A percentile compares a stretch with the other conserved stretches of the same genome.
Evolutionary conservation across 2,797 vertebrate species (phyloP).

Genomic region (Octomys mimax): DNA sequence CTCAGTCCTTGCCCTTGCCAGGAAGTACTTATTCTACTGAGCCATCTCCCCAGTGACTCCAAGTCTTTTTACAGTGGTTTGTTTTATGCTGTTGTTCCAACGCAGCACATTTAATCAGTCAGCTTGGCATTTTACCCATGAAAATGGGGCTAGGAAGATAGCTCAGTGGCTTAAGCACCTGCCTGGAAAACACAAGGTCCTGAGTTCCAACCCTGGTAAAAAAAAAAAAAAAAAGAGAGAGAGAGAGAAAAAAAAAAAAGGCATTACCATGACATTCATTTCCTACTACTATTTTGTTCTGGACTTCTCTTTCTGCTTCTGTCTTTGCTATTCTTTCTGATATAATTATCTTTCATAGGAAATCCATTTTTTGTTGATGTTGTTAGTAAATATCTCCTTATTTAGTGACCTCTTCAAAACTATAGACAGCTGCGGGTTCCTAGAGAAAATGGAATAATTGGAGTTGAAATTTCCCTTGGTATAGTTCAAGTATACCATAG

Average conservation of each 20-base stretch:
- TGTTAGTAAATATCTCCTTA: neutral
- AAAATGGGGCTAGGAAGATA: neutral
- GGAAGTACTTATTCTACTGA: too few relatives aligned
- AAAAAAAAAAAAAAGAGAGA: too few relatives aligned
- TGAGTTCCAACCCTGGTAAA: too few relatives aligned
- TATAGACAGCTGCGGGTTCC: neutral
- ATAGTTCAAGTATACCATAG: neutral
- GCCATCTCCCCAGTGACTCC: too few relatives aligned
- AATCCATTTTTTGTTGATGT: neutral
- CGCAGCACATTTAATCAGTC: neutral
- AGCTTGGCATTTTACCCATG: neutral
- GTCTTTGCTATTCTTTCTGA: neutral
- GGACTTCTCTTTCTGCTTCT: neutral
- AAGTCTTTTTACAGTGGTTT: too few relatives aligned
- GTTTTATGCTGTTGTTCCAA: neutral
- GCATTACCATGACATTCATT: neutral
- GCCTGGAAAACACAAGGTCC: too few relatives aligned
- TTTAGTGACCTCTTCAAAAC: neutral
- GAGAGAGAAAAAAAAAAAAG: too few relatives aligned
- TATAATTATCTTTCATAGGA: neutral
- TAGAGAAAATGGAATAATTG: neutral
- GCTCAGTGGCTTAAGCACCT: too few relatives aligned
- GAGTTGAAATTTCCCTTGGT: neutral
- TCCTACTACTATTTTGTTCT: neutral
- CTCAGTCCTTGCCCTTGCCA: too few relatives aligned